Base-by-base conservation (phyloP, 1,140 invertebrate genomes). In the Drosophila tani region DNA sequence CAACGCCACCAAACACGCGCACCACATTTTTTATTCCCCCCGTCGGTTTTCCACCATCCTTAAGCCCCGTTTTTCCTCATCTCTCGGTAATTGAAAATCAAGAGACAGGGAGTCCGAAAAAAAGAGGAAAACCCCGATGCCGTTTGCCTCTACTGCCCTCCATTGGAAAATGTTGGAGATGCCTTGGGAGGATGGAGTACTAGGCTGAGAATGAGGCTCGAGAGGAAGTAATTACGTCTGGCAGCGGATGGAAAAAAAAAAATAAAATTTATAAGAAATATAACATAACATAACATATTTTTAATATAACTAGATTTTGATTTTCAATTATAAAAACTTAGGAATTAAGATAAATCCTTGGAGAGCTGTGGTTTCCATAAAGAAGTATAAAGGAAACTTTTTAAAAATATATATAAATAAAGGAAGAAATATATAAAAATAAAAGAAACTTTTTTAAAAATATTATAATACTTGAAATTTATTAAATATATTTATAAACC, bases 1-100 rank as follows among this genome's bases (percentile, higher is more conserved):
- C 85, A 90, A 88, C 84, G 85, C 84, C 85, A 88, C 85, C 85
- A 90, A 90, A 90, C 85, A 90, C 79, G 85, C 84, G 85, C 74
- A 90, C 74, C 66, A 88, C 85, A 84, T 88, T 80, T 80, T 75
- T 75, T 21, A 32, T 15, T 15, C 24, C 24, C 49, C 56, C 15
- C 2, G 5, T 11, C 27, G n/a, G 19, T 35, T 53, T 9, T 17
- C 27, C 41, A n/a, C 5, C 32, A 38, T 38, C 51, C 51, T 55
- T 55, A 55, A 21, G 51, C 15, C 45, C 32, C 53, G 9, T 14
- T 51, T 43, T 41, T 32, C 41, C 29, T 29, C 27, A 9, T 46
- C 45, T 45, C 40, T 45, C 29, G 41, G 64, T 58, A 58, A 67
- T 51, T 76, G 74, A 64, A 75, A 65, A 75, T 57, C 59, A 41